These are phyloP conservation scores for Catalaphyllia jardinei DNA, from an alignment of 64 coral and sea anemone genomes.

Conservation along the genomic window DNA sequence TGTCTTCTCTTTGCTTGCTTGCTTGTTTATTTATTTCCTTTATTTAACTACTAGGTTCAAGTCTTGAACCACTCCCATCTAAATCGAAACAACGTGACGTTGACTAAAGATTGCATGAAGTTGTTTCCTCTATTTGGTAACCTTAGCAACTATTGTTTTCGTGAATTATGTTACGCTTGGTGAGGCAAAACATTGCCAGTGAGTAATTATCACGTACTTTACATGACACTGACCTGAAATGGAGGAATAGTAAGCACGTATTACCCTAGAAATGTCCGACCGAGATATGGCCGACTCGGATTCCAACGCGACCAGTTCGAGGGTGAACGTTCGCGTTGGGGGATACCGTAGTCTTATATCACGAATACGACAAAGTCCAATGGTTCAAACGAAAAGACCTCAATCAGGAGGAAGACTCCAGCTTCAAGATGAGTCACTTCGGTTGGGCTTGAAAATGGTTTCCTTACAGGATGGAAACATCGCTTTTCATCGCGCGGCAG, in stretches of 20 bases:
- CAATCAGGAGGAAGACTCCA: slow-evolving; percentile 6
- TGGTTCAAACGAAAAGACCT: slow-evolving; percentile 9
- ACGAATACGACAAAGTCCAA: background rate
- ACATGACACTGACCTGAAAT: background rate
- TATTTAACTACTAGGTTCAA: no score
- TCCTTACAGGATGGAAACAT: slow-evolving; percentile 8
- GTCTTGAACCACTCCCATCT: no score
- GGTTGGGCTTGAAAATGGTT: slow-evolving; percentile 27
- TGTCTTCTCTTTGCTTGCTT: no score
- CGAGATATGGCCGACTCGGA: background rate
- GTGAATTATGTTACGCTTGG: background rate
- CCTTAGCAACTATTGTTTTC: slow-evolving; percentile 13
- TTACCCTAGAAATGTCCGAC: background rate
- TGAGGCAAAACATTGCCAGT: background rate
- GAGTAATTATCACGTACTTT: background rate
- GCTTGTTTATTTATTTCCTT: no score
- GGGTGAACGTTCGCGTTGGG: background rate
- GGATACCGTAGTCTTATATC: slow-evolving; percentile 10
- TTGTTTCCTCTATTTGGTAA: background rate
- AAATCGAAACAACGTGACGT: no score
- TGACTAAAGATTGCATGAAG: background rate
- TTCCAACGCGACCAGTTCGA: slow-evolving; percentile 9
- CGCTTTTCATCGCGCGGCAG: slow-evolving; percentile 24
- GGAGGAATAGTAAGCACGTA: background rate
- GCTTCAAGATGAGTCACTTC: slow-evolving; percentile 23